Evolutionary conservation across 2,797 vertebrate species (phyloP), one percentile per base, ranked within the genome.

Genomic region (Sebastes iracundus): DNA sequence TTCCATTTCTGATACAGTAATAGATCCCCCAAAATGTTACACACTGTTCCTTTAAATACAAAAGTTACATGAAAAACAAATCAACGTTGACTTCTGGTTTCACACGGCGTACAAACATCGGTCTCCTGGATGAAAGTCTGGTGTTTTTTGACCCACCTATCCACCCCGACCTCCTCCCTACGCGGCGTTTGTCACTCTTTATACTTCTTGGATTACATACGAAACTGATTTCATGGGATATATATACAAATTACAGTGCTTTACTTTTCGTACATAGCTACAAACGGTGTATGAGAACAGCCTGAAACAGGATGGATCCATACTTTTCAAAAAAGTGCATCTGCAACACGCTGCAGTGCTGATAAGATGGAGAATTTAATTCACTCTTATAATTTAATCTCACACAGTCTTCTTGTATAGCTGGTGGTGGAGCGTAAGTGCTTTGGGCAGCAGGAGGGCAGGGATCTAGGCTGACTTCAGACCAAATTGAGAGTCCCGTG

Each of bases 331-430:
- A 70, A 74, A 74, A 65, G 72, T 22, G 68, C 30, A 82, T 81
- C 79, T 61, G 68, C 79, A 79, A 61, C 58, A 79, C 60, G 77
- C 62, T 64, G 73, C 71, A 55, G 55, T 58, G 25, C 82, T 56
- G 79, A 82, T 81, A 77, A 88, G 25, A 82, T 82, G 63, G 28
- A 70, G 33, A 82, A 83, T 87, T 87, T 38, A 66, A 87, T 84
- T 88, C 58, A 30, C 52, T 88, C 72, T 58, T 27, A 70, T 70
- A 77, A 87, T 85, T 86, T 63, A 75, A 86, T 88, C 22, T 70
- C 56, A 25, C 58, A 25, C 58, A 62, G 81, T 83, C 72, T 73
- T 66, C 76, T 71, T 77, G 63, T 76, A 46, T 4, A 75, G 65
- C 68, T 42, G 75, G 65, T 20, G 46, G 58, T 65, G 49, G 69